Base-by-base conservation (phyloP, 1,140 invertebrate species). In the Camponotus pennsylvanicus region DNA sequence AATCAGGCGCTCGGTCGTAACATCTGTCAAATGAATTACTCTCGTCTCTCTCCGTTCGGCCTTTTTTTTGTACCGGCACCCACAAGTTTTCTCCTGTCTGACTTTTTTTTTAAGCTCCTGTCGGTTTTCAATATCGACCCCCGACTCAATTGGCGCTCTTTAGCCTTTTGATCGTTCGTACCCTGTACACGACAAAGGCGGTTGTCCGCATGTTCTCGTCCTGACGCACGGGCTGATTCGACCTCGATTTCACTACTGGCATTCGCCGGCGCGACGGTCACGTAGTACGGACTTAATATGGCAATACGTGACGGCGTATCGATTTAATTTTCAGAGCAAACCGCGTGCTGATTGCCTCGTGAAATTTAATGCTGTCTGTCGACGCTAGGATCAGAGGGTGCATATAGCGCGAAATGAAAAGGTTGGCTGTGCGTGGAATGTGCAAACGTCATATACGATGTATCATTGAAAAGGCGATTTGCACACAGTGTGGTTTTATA, bases 201-300 rank as follows among this genome's bases (percentile, higher is more conserved):
- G 79, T 78, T 67, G 87, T 91, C 87, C 88, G 37, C 85, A 67
- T 71, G 85, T 88, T 91, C 89, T 89, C 89, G 69, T 86, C 85
- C 67, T 88, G 85, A 87, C 78, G 85, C 80, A 70, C 80, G 70
- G 92, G 82, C 88, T 89, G 91, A 89, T 85, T 90, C 89, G 79
- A 92, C 86, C 85, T 86, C 73, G 87, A 93, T 89, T 91, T 83
- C 86, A 93, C 92, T 91, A 91, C 91, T 93, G 86, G 61, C 78
- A 67, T 27, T 78, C 86, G 77, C 49, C 82, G 86, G 32, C 73
- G 61, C 82, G 87, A 37, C 73, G 55, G 84, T 77, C 76, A 75
- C 69, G 75, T 77, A 88, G 57, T 27, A 61, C 42, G 80, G 59
- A 90, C 82, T 86, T 86, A 85, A 85, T 85, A 82, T 57, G 64